Evolutionary conservation across 2,113 vertebrate genomes (phyloP), one percentile per base, ranked within the genome.

Genomic region (Epinephelus cyanopodus): DNA sequence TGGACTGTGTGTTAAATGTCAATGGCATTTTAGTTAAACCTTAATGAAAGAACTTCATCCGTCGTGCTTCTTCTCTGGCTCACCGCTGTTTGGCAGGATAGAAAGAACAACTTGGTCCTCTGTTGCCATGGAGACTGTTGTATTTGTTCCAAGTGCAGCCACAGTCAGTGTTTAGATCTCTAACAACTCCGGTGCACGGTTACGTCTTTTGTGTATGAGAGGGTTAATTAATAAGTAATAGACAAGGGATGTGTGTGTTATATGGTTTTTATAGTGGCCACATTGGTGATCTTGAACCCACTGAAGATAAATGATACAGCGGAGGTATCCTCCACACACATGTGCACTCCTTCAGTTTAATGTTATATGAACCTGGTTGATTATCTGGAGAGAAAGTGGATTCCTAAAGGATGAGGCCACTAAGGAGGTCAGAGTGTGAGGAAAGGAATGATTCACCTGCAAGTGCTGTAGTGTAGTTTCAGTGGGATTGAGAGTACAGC

Each of bases 81-180:
- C 67, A n/a, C 71, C 8, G 42, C 88, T 78, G 80, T 89, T 87
- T 90, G 78, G 17, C 80, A 87, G 71, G 71, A 57, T 23, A 75
- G 77, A 84, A 83, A 84, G 70, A 92, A 72, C 70, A 90, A 91
- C 72, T 86, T 74, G 74, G 39, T 87, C 87, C 64, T 80, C 70
- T 90, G 95, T 94, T 95, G 89, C 93, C 90, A 94, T 93, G 91
- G 93, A 85, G 84, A 94, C 90, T 60, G 45, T 77, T 83, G 75
- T 80, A 81, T 83, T 64, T 75, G 52, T 83, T 85, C 73, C 54
- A 58, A 68, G 48, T 81, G 85, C 79, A 89, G 73, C 57, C 65
- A 53, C 57, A 39, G 63, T 89, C 85, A 69, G 74, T 83, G 74
- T 92, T 82, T 54, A 74, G 78, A 81, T 83, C 75, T 33, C 62